phyloP scores from a whole-genome alignment of 1,140 invertebrate species.

The Euwallacea similis region DNA sequence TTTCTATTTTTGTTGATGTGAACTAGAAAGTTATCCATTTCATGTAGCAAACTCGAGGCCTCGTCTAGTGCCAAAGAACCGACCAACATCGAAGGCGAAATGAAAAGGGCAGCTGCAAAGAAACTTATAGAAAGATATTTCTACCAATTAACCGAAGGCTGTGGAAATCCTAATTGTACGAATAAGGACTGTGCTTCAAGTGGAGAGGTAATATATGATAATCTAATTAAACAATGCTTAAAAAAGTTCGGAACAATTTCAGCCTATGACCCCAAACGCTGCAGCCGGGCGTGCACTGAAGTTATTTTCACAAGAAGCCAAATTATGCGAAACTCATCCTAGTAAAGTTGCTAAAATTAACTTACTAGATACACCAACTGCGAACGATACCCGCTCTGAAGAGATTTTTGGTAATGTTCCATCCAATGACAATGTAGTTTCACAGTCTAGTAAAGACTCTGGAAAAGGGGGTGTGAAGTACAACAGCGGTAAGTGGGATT shows the following conservation, averaged over 20 bases:
- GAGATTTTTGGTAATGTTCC: slow-evolving; percentile 25
- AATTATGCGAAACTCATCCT: slow-evolving; percentile 75
- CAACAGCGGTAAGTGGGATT: slow-evolving; percentile 35
- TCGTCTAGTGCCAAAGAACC: slow-evolving; percentile 48
- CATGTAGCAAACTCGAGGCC: slow-evolving; percentile 49
- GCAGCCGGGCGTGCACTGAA: slow-evolving; percentile 85
- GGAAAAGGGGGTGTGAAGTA: slow-evolving; percentile 37
- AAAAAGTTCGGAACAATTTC: slow-evolving; percentile 56
- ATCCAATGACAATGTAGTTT: slow-evolving; percentile 44
- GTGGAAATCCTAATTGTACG: slow-evolving; percentile 80
- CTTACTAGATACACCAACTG: slow-evolving; percentile 36
- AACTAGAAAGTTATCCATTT: slow-evolving; percentile 11
- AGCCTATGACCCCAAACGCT: slow-evolving; percentile 79
- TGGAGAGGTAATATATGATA: slow-evolving; percentile 64
- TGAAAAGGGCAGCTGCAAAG: slow-evolving; percentile 86
- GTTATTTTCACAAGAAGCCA: slow-evolving; percentile 81
- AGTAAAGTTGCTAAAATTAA: slow-evolving; percentile 71
- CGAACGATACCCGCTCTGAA: slow-evolving; percentile 12
- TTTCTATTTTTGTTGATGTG: slow-evolving; percentile 4
- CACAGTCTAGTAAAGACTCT: slow-evolving; percentile 37
- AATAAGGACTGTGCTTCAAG: slow-evolving; percentile 89
- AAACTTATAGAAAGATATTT: slow-evolving; percentile 91
- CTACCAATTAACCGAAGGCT: slow-evolving; percentile 88
- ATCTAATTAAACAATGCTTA: background rate
- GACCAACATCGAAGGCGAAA: slow-evolving; percentile 60